Evolutionary conservation across 2,113 vertebrate genomes (phyloP).

Genomic region (Rhinolophus ferrumequinum): DNA sequence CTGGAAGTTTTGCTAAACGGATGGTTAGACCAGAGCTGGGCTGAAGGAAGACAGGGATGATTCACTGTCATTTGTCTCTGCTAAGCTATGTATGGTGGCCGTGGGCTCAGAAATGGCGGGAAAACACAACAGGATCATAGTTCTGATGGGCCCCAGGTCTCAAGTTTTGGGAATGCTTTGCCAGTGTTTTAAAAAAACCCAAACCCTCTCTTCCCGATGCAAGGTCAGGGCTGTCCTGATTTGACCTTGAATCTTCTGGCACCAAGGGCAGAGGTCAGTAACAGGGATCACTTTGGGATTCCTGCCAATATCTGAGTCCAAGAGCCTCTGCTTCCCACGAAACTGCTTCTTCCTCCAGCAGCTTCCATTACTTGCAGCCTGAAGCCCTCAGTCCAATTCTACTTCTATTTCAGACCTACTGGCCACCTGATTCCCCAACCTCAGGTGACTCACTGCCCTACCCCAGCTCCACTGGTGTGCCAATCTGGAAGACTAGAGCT

Average conservation of each 20-base stretch:
- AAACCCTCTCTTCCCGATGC: neutral
- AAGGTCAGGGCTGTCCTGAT: neutral
- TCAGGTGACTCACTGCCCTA: conserved; percentile 50
- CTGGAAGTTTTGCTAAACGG: neutral
- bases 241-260: neutral
- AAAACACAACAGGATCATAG: neutral
- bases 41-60: neutral
- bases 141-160: neutral
- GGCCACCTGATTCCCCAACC: neutral
- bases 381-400: neutral
- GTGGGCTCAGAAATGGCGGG: neutral
- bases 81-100: neutral
- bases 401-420: conserved; percentile 26
- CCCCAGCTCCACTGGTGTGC: neutral
- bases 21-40: neutral
- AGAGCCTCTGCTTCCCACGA: neutral
- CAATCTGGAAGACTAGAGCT: conserved; percentile 41
- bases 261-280: neutral
- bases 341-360: neutral
- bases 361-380: neutral
- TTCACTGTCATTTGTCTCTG: neutral
- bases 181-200: neutral
- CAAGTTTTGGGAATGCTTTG: neutral
- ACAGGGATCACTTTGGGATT: neutral
- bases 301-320: neutral